A percentile compares a stretch with the other conserved stretches of the same genome.
These are phyloP conservation scores for Lasioglossum calceatum DNA, from an alignment of 2,888 invertebrate species.

Conservation along the genomic window DNA sequence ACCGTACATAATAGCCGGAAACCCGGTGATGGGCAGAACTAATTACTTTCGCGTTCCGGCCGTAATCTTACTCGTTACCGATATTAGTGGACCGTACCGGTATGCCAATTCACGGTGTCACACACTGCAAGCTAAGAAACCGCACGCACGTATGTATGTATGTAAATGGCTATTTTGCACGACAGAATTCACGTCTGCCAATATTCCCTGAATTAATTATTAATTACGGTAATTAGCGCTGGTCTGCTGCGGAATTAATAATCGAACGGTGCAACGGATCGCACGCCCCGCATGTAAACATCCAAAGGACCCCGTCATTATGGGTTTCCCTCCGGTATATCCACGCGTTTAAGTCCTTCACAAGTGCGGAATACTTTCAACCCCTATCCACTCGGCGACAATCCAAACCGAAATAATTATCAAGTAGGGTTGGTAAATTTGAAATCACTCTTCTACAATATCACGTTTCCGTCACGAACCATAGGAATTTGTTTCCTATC, in stretches of 20 bases:
- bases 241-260: constrained; percentile 17
- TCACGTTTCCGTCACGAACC: neutral
- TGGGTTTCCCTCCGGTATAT: neutral
- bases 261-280: constrained; percentile 15
- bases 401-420: constrained; percentile 31
- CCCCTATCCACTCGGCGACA: constrained; percentile 21
- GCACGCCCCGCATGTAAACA: neutral
- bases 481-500: neutral
- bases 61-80: constrained; percentile 45
- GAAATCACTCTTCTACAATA: constrained; percentile 1
- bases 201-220: constrained; percentile 26
- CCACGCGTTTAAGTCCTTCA: neutral
- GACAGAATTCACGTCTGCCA: constrained; percentile 18
- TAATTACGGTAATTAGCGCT: constrained; percentile 25
- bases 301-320: constrained; percentile 4
- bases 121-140: constrained; percentile 29
- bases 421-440: constrained; percentile 31
- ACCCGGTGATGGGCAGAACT: constrained; percentile 67
- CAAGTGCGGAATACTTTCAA: neutral
- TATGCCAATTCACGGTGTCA: constrained; percentile 47
- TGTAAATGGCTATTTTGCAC: constrained; percentile 24
- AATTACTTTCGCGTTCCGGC: constrained; percentile 67
- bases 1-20: constrained; percentile 65
- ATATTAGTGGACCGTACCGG: constrained; percentile 33
- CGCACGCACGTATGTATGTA: neutral